A percentile compares a stretch with the other conserved stretches of the same genome.
Evolutionary conservation across 2,113 vertebrate species (phyloP).

Genomic region (Myiozetetes cayanensis): DNA sequence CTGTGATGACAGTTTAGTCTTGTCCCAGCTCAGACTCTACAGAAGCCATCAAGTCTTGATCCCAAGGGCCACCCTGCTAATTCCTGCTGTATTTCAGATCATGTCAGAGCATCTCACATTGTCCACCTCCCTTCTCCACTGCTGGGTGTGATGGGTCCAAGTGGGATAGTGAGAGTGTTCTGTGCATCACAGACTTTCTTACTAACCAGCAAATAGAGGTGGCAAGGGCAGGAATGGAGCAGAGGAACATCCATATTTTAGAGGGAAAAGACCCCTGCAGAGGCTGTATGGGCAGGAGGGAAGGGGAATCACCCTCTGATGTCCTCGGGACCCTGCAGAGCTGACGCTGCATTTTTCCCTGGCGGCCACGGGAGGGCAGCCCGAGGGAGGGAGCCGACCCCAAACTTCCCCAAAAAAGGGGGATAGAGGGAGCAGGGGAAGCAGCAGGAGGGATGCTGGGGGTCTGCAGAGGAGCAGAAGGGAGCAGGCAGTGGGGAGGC

Average conservation of each 20-base stretch:
- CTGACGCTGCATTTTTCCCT: constrained; percentile 15
- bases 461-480: background rate
- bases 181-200: background rate
- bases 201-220: no score
- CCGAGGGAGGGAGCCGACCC: constrained; percentile 51
- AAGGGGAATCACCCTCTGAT: rapidly evolving
- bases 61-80: background rate
- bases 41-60: background rate
- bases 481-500: background rate
- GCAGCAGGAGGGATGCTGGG: background rate
- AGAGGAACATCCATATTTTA: background rate
- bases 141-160: rapidly evolving
- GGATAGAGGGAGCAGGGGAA: background rate
- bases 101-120: background rate
- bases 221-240: background rate
- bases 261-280: background rate
- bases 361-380: constrained; percentile 76
- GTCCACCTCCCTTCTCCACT: background rate
- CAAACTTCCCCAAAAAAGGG: background rate
- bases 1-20: background rate
- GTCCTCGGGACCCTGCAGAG: background rate
- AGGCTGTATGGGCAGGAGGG: background rate
- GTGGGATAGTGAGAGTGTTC: rapidly evolving
- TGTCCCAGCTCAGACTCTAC: background rate
- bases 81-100: background rate